Evolutionary conservation across 2,797 vertebrate species (phyloP).

Genomic region (Carduelis carduelis): DNA sequence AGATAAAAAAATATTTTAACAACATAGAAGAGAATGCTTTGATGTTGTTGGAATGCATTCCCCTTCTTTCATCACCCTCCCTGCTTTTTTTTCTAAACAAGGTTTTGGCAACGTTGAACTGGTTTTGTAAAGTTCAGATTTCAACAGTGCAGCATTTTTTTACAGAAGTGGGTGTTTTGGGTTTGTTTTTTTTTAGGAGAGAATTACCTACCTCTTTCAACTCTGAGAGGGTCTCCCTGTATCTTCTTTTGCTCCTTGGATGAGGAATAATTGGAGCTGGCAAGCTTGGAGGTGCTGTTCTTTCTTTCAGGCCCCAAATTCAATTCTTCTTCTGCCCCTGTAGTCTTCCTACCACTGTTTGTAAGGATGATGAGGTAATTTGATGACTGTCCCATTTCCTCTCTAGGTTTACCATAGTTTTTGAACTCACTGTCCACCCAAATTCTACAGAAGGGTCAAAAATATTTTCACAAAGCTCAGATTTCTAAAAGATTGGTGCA

Average conservation of each 20-base stretch:
- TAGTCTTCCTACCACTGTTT: background rate
- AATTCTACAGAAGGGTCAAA: background rate
- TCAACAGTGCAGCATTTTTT: constrained; percentile 10
- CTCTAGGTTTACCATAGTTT: background rate
- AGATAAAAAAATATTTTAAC: constrained; percentile 51
- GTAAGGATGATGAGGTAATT: background rate
- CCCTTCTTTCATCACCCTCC: constrained; percentile 38
- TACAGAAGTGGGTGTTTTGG: background rate
- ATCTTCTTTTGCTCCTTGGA: background rate
- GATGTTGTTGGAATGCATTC: constrained; percentile 42
- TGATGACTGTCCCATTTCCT: background rate
- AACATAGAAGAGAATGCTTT: constrained; percentile 48
- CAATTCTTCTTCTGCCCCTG: background rate
- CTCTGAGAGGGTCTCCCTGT: background rate
- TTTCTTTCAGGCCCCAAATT: background rate
- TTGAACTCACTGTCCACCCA: background rate
- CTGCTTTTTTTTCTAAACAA: background rate
- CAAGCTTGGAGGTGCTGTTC: background rate
- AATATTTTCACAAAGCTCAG: background rate
- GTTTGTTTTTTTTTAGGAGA: background rate
- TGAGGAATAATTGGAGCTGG: background rate
- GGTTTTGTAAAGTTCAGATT: constrained; percentile 36
- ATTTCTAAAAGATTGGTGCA: background rate
- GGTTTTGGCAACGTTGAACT: background rate
- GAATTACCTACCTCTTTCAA: background rate